These are phyloP conservation scores for Oreochromis tanganicae DNA, from an alignment of 2,113 vertebrate species.

Conservation along the genomic window DNA sequence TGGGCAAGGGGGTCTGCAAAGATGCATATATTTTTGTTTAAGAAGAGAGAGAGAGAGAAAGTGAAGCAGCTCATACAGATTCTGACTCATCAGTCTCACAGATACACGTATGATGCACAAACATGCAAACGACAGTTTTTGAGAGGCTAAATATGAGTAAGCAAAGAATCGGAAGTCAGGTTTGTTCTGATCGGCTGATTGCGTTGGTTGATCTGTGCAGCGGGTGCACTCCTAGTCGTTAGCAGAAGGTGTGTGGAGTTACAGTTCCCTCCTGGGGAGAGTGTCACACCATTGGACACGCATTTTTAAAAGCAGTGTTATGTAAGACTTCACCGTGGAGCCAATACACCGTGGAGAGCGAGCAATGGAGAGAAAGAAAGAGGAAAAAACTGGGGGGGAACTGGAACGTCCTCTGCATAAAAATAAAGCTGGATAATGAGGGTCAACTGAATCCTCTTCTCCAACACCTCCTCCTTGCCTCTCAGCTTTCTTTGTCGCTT, in stretches of 20 bases:
- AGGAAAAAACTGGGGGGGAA: neutral
- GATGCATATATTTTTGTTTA: neutral
- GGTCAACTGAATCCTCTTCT: conserved; percentile 25
- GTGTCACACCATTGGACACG: conserved; percentile 39
- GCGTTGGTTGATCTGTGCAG: neutral
- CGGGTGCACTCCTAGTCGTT: neutral
- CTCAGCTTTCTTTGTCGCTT: neutral
- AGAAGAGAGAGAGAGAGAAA: neutral
- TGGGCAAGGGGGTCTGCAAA: neutral
- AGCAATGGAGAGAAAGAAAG: neutral
- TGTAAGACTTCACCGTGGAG: conserved; percentile 53
- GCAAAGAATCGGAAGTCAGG: neutral
- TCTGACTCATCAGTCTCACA: neutral
- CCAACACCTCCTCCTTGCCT: conserved; percentile 2
- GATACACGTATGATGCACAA: neutral
- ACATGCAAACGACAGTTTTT: neutral
- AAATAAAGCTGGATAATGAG: conserved; percentile 29
- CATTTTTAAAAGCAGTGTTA: conserved; percentile 55
- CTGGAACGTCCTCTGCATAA: conserved; percentile 9
- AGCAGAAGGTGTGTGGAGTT: conserved; percentile 3
- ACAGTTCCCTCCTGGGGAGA: conserved; percentile 5
- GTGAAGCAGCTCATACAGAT: neutral
- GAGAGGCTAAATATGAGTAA: neutral
- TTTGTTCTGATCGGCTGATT: neutral
- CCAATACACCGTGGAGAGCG: neutral